Evolutionary conservation across 2,888 invertebrate genomes (phyloP).

Genomic region (Cerastis leucographa): DNA sequence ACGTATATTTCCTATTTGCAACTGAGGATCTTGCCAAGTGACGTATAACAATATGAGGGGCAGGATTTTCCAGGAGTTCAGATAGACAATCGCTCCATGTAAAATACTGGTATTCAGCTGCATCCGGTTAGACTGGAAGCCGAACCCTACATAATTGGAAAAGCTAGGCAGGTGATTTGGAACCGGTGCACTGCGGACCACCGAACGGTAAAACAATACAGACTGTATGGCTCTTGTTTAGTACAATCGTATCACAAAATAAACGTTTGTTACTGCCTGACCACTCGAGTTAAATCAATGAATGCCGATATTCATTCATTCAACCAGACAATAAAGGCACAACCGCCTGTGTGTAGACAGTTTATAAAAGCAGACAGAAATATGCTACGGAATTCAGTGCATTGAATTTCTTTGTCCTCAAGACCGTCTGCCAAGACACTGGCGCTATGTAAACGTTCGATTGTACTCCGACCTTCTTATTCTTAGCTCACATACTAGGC

Average conservation of each 20-base stretch:
- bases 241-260: conserved; percentile 20
- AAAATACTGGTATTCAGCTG: background rate
- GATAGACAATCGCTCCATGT: too few species aligned
- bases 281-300: conserved; percentile 30
- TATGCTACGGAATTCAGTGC: conserved; percentile 15
- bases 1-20: background rate
- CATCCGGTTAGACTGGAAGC: background rate
- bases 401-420: conserved; percentile 22
- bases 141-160: background rate
- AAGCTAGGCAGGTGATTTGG: background rate
- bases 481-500: conserved; percentile 59
- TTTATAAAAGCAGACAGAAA: background rate
- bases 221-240: background rate
- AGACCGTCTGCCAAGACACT: conserved; percentile 34
- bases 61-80: too few species aligned
- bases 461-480: conserved; percentile 60
- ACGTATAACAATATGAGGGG: too few species aligned
- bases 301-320: conserved; percentile 40
- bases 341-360: background rate
- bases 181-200: background rate
- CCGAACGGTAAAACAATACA: background rate
- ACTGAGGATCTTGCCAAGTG: background rate
- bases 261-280: conserved; percentile 3
- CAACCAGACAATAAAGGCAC: conserved; percentile 24
- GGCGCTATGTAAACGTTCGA: conserved; percentile 34